These are phyloP conservation scores for Corbicula japonica DNA, from an alignment of 2,888 invertebrate genomes.

Conservation along the genomic window DNA sequence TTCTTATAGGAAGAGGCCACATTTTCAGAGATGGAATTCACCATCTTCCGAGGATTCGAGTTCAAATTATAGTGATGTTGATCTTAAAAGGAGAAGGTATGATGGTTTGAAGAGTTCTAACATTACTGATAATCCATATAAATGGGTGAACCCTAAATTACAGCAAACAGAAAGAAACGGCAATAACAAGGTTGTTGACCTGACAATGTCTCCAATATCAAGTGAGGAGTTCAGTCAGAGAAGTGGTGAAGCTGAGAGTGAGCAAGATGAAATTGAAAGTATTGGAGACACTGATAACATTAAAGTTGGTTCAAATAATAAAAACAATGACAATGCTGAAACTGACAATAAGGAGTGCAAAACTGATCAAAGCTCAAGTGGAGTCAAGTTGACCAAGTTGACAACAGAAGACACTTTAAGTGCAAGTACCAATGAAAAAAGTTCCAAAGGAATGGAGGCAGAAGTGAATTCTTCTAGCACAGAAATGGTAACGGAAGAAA, in stretches of 20 bases:
- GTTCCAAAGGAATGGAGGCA: neutral
- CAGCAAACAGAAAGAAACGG: neutral
- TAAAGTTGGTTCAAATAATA: no score
- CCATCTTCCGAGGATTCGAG: neutral
- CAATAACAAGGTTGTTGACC: conserved; percentile 1
- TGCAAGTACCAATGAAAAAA: neutral
- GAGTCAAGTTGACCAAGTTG: no score
- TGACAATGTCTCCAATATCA: conserved; percentile 13
- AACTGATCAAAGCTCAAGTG: no score
- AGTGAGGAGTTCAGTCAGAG: conserved; percentile 36
- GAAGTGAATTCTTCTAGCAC: no score
- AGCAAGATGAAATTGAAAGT: conserved; percentile 6
- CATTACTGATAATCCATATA: neutral
- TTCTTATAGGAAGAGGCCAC: neutral
- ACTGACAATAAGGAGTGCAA: no score
- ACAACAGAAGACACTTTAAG: neutral
- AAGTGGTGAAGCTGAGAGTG: conserved; percentile 31
- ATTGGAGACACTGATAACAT: conserved; percentile 8
- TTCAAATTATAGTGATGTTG: neutral
- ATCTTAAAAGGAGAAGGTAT: neutral
- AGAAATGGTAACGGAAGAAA: no score
- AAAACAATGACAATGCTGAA: no score
- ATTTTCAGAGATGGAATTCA: neutral
- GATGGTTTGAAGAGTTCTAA: neutral
- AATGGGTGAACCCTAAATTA: neutral